Evolutionary conservation across 2,888 invertebrate genomes (phyloP), one percentile per base, ranked within the genome.

Genomic region (Athalia cordata): DNA sequence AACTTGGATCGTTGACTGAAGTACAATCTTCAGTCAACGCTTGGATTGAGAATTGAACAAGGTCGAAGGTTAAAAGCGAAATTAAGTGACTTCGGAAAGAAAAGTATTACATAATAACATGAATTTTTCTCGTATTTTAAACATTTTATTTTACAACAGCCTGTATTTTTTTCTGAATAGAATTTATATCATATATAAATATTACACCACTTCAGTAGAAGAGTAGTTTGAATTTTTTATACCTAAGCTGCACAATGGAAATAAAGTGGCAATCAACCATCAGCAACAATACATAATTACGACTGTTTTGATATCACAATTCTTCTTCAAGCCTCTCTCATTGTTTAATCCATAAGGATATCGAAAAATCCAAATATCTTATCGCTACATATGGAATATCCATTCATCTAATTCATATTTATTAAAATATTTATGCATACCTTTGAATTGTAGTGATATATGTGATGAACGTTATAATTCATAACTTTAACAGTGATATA

Each of bases 121-220:
- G 8, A 9, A 13, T 43, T 15, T 15, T 70, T 43, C 43, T 72
- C 29, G 29, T 29, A 29, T 29, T 59, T 72, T 13, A 59, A 72
- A 72, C 59, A 45, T 59, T 72, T 72, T 72, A 72, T 72, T 72
- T 59, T 72, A 72, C 47, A 70, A 72, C 72, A 72, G 72, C 72
- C 72, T 72, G 72, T 72, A 72, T 47, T 59, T 7, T 72, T 57
- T 47, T 45, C 45, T 57, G 5, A 29, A 70, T 55, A 45, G 57
- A 55, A 55, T 72, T 72, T 59, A 57, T 59, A 59, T 72, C 15
- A 68, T 59, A 72, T 72, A 72, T 72, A 72, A 72, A 72, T 57
- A 59, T 72, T 72, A 59, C 72, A 59, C 72, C 45, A 45, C 29
- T 52, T 47, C 52, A 29, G 15, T 67, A n/a, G 29, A 8, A 50